Evolutionary conservation across 2,797 vertebrate genomes (phyloP), one percentile per base, ranked within the genome.

Genomic region (Molossus molossus): DNA sequence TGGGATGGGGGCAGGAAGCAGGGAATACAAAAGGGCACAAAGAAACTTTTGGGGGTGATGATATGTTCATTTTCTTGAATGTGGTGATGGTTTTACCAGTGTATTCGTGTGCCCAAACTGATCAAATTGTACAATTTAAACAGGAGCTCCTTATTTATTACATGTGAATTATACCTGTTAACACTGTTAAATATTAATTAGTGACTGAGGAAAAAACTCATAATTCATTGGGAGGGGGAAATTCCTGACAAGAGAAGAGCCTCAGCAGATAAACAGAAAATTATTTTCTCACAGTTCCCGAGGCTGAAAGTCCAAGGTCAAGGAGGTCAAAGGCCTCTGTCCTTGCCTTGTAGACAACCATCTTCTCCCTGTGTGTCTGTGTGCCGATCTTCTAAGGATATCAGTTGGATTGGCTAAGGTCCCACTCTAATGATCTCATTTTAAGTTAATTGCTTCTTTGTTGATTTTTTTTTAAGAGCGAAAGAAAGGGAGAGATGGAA

Each of bases 301-400:
- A 65, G 60, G 13, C 23, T 64, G 0, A 9, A 82, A 48, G 15
- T 73, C n/a, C 5, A 10, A 80, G 45, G 20, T 15, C 50, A 15
- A 57, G 45, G 5, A 3, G 27, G 37, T 27, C 29, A 13, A 21
- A 25, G 69, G 33, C 5, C 15, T 60, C 23, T 76, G 33, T 75
- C 23, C 29, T 55, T 55, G 40, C 50, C 18, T 53, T 73, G 11
- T 3, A 2, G 40, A 37, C 6, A 25, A 4, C 27, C 0, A 0
- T n/a, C 57, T n/a, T 50, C 15, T 84, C 65, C 23, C 14, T 12
- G 2, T 2, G 12, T 14, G 10, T 23, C 60, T 92, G 67, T 64
- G 69, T 33, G 17, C 48, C 37, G 23, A 27, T 45, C 18, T 69
- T 77, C 48, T 2, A 70, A 45, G 23, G 9, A 9, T 37, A 85